These are phyloP conservation scores for Chrysolina oricalcia DNA, from an alignment of 2,888 invertebrate genomes.

Conservation along the genomic window DNA sequence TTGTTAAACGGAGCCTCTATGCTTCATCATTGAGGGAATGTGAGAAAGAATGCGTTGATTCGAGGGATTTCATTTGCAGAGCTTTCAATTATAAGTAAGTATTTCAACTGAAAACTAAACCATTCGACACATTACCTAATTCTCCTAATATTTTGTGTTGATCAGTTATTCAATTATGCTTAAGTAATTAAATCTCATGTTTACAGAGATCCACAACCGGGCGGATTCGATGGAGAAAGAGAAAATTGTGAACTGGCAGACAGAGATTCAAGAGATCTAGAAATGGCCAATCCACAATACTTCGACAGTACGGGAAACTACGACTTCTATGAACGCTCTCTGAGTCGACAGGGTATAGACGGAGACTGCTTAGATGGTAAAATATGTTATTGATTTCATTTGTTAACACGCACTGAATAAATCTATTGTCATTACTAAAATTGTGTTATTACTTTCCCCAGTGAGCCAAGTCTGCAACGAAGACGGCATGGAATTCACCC, in stretches of 20 bases:
- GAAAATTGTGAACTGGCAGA: slow-evolving; percentile 95
- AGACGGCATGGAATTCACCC: slow-evolving; percentile 95
- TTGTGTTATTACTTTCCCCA: slow-evolving; percentile 65
- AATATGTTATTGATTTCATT: slow-evolving; percentile 29
- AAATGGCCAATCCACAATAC: slow-evolving; percentile 87
- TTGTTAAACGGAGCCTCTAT: slow-evolving; percentile 82
- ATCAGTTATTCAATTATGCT: too few species aligned
- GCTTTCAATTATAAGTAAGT: slow-evolving; percentile 88
- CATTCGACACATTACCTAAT: too few species aligned
- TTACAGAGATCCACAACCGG: slow-evolving; percentile 55
- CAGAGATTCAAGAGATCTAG: slow-evolving; percentile 87
- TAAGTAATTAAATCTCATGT: not conserved
- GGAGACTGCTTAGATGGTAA: slow-evolving; percentile 90
- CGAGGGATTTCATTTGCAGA: slow-evolving; percentile 87
- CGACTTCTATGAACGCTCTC: slow-evolving; percentile 88
- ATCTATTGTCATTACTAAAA: slow-evolving; percentile 10
- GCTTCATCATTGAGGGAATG: slow-evolving; percentile 86
- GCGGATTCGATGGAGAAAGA: slow-evolving; percentile 74
- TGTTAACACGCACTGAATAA: slow-evolving; percentile 31
- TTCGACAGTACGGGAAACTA: slow-evolving; percentile 89
- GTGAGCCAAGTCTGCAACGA: slow-evolving; percentile 94
- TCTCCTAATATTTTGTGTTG: too few species aligned
- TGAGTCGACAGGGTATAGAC: slow-evolving; percentile 81
- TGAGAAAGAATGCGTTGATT: slow-evolving; percentile 88
- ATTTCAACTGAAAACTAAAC: not conserved